A percentile compares a stretch with the other conserved stretches of the same genome.
phyloP scores from a whole-genome alignment of 2,888 invertebrate genomes.

The Apantesis nais region DNA sequence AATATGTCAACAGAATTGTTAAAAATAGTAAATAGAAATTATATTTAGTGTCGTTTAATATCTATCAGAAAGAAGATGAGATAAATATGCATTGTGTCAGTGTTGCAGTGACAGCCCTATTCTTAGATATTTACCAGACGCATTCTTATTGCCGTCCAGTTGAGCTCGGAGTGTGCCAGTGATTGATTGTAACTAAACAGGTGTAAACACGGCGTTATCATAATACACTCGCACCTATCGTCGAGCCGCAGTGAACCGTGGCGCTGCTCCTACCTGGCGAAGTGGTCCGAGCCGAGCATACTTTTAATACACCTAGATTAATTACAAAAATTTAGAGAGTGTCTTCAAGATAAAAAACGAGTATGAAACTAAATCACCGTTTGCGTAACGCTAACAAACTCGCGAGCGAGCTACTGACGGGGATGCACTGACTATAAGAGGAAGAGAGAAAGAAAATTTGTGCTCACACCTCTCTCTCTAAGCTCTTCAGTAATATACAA shows the following conservation, averaged over 20 bases:
- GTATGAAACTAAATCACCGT: too few relatives aligned
- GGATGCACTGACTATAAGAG: too few relatives aligned
- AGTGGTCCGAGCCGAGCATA: background rate
- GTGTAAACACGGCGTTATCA: slow-evolving; percentile 25
- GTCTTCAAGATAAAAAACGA: background rate
- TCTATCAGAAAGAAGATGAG: background rate
- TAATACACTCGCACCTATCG: slow-evolving; percentile 15
- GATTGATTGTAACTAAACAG: slow-evolving; percentile 24
- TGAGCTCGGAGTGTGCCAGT: slow-evolving; percentile 5
- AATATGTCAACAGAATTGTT: background rate
- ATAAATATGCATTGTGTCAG: background rate
- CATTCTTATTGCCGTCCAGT: slow-evolving; percentile 13
- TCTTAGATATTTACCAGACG: slow-evolving; percentile 23
- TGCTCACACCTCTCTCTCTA: too few relatives aligned
- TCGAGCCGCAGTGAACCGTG: background rate
- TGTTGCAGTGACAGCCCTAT: slow-evolving; percentile 9
- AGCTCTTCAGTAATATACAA: too few relatives aligned
- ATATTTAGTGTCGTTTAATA: background rate
- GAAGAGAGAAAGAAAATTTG: too few relatives aligned
- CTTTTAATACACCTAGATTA: background rate
- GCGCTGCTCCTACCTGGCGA: background rate
- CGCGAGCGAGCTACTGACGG: too few relatives aligned
- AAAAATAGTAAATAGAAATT: background rate
- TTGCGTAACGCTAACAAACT: too few relatives aligned
- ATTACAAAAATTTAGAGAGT: background rate